These are phyloP conservation scores for Cyprinodon diabolis DNA, from an alignment of 2,797 vertebrate species.

Conservation along the genomic window DNA sequence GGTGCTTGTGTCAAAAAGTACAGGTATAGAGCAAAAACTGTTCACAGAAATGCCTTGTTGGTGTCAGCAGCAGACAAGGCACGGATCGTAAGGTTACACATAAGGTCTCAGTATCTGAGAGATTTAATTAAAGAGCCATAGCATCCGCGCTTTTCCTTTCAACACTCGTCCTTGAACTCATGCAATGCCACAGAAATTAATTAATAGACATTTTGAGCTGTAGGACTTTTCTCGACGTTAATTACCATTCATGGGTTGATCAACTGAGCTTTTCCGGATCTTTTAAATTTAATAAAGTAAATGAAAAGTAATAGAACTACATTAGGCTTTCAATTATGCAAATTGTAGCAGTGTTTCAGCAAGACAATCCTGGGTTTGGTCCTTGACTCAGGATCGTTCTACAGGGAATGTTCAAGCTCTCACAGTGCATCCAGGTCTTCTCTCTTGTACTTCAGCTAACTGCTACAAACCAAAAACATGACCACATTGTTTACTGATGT, in stretches of 20 bases:
- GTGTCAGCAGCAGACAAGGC: constrained; percentile 32
- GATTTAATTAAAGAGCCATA: constrained; percentile 34
- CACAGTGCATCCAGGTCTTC: too few relatives aligned
- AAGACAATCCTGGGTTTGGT: too few relatives aligned
- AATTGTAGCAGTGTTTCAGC: too few relatives aligned
- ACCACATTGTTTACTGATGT: too few relatives aligned
- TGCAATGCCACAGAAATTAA: background rate
- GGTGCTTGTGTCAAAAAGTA: background rate
- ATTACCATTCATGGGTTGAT: constrained; percentile 25
- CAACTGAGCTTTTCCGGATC: constrained; percentile 19
- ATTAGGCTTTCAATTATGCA: background rate
- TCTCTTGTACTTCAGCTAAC: too few relatives aligned
- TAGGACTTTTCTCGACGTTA: constrained; percentile 32
- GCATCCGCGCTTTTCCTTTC: constrained; percentile 7
- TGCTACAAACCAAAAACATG: too few relatives aligned
- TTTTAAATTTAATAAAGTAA: constrained; percentile 20
- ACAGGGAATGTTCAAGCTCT: too few relatives aligned
- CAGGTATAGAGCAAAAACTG: constrained; percentile 35
- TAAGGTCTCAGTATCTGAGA: constrained; percentile 24
- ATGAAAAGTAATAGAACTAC: constrained; percentile 9
- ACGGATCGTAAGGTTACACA: constrained; percentile 17
- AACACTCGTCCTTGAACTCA: constrained; percentile 4
- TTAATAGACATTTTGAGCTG: constrained; percentile 24
- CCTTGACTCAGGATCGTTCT: too few relatives aligned
- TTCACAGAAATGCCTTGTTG: constrained; percentile 43